Evolutionary conservation across 2,888 invertebrate genomes (phyloP).

Genomic region (Polymixis flavicincta): DNA sequence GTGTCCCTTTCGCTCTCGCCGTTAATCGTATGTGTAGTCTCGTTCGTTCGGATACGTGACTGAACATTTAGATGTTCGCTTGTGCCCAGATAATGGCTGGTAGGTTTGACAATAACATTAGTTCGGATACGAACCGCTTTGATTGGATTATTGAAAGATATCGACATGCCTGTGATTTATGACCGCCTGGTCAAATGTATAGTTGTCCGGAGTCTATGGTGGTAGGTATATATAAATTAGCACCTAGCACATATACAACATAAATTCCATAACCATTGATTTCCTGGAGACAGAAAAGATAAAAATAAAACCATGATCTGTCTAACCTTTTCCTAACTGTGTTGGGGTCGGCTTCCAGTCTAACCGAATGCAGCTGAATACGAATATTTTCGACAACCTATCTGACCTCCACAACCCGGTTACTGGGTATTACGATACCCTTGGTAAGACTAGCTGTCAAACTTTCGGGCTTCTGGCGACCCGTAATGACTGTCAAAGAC

Average conservation of each 20-base stretch:
- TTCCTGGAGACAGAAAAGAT: not conserved
- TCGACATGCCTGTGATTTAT: slow-evolving; percentile 84
- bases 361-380: not conserved
- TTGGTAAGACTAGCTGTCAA: not conserved
- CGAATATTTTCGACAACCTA: not conserved
- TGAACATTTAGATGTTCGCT: slow-evolving; percentile 85
- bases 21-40: slow-evolving; percentile 64
- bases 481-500: not conserved
- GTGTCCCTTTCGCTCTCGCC: slow-evolving; percentile 68
- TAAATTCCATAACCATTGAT: not conserved
- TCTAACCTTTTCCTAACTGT: not conserved
- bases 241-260: slow-evolving; percentile 14
- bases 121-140: slow-evolving; percentile 84
- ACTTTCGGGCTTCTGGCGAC: not conserved
- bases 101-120: slow-evolving; percentile 88
- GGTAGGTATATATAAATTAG: slow-evolving; percentile 41
- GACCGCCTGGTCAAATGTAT: slow-evolving; percentile 66
- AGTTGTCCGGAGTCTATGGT: slow-evolving; percentile 20
- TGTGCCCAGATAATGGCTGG: slow-evolving; percentile 83
- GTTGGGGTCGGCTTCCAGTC: not conserved
- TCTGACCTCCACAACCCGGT: not conserved
- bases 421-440: not conserved
- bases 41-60: slow-evolving; percentile 80
- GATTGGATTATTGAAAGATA: slow-evolving; percentile 89
- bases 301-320: not conserved